A percentile compares a stretch with the other conserved stretches of the same genome.
phyloP scores from a whole-genome alignment of 2,888 invertebrate species.

The Latrodectus elegans region DNA sequence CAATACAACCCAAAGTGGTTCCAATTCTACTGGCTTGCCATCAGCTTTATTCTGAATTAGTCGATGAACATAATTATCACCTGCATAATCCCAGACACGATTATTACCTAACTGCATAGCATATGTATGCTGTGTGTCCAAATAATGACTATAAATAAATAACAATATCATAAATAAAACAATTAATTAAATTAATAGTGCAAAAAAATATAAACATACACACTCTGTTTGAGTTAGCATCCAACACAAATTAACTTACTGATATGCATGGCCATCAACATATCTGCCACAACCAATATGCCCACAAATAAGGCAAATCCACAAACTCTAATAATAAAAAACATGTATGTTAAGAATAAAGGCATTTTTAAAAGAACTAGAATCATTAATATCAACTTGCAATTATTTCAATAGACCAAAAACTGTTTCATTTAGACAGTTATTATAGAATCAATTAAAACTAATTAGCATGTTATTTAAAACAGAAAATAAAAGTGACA shows the following conservation, averaged over 20 bases:
- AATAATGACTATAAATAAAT: constrained; percentile 83
- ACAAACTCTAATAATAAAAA: constrained; percentile 80
- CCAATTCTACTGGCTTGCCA: constrained; percentile 88
- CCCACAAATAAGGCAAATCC: constrained; percentile 99
- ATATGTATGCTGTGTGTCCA: constrained; percentile 96
- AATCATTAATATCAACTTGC: too few relatives aligned
- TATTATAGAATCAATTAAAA: too few relatives aligned
- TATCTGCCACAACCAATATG: constrained; percentile 98
- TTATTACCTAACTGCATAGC: constrained; percentile 97
- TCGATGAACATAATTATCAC: constrained; percentile 96
- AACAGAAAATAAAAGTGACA: too few relatives aligned
- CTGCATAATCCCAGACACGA: constrained; percentile 99
- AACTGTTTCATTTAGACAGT: too few relatives aligned
- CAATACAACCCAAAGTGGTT: constrained; percentile 63
- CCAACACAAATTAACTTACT: constrained; percentile 74
- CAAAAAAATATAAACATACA: neutral
- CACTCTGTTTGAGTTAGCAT: neutral
- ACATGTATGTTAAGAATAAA: too few relatives aligned
- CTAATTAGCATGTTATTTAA: too few relatives aligned
- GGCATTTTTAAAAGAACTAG: too few relatives aligned
- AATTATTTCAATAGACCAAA: too few relatives aligned
- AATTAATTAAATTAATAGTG: neutral
- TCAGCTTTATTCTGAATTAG: constrained; percentile 96
- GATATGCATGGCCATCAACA: constrained; percentile 91
- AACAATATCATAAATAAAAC: neutral